Evolutionary conservation across 2,888 invertebrate species (phyloP).

Genomic region (Neoscelio sp.): DNA sequence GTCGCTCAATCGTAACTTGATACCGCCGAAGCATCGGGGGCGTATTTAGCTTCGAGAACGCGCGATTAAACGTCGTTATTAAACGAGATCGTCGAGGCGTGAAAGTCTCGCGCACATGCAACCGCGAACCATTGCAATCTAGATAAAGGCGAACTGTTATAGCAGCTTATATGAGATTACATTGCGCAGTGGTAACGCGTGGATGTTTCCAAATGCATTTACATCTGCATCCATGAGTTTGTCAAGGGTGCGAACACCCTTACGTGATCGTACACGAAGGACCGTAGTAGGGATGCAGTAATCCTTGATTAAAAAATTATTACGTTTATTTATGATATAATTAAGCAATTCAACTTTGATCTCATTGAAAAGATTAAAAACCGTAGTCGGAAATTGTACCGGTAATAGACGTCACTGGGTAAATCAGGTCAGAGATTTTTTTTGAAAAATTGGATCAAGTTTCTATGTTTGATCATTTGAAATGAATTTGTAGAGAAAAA

Average conservation of each 20-base stretch:
- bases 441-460: too few species aligned
- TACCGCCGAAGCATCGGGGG: constrained; percentile 23
- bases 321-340: too few species aligned
- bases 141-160: constrained; percentile 66
- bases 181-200: constrained; percentile 43
- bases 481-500: too few species aligned
- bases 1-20: constrained; percentile 48
- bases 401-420: too few species aligned
- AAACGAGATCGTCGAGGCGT: constrained; percentile 53
- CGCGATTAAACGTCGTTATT: constrained; percentile 61
- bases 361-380: too few species aligned
- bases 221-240: constrained; percentile 36
- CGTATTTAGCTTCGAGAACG: constrained; percentile 51
- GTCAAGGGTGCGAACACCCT: constrained; percentile 23
- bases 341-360: too few species aligned
- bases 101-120: constrained; percentile 62
- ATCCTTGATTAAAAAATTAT: constrained; percentile 3
- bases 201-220: constrained; percentile 43
- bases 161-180: constrained; percentile 64
- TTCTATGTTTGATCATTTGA: too few species aligned
- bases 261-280: neutral
- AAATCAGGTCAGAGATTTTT: too few species aligned
- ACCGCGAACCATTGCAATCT: constrained; percentile 61
- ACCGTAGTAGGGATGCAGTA: neutral
- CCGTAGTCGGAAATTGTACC: too few species aligned